These are phyloP conservation scores for Hedya salicella DNA, from an alignment of 2,888 invertebrate species.

Conservation along the genomic window DNA sequence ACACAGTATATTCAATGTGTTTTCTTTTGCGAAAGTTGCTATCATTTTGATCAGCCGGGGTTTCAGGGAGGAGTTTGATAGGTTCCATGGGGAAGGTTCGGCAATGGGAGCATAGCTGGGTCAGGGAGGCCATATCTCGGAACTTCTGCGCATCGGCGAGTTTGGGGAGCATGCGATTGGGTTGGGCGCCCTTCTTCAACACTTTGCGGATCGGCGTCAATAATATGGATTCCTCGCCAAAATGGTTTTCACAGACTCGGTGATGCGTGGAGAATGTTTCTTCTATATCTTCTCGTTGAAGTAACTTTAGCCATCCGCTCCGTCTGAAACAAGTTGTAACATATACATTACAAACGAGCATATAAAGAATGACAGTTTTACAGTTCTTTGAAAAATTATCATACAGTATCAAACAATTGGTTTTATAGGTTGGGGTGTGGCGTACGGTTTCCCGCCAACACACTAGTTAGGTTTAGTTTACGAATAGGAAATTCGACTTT, in stretches of 20 bases:
- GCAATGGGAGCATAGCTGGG: not conserved
- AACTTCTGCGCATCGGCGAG: not conserved
- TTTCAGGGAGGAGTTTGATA: not conserved
- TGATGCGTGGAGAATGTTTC: not conserved
- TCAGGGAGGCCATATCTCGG: not conserved
- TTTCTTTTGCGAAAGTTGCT: not conserved
- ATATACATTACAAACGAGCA: too few species aligned
- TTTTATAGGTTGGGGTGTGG: too few species aligned
- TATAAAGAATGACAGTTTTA: too few species aligned
- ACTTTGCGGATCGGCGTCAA: not conserved
- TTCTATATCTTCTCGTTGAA: not conserved
- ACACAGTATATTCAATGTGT: not conserved
- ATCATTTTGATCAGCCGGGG: not conserved
- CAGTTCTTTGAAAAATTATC: too few species aligned
- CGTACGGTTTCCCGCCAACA: too few species aligned
- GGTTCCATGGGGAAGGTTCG: not conserved
- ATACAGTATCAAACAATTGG: too few species aligned
- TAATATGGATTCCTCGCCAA: not conserved
- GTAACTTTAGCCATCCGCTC: not conserved
- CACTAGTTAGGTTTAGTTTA: too few species aligned
- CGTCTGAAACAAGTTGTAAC: not conserved
- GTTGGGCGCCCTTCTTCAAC: not conserved
- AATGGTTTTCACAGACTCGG: not conserved
- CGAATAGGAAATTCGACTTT: too few species aligned
- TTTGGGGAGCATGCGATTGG: not conserved